These are phyloP conservation scores for Eupeodes luniger DNA, from an alignment of 2,888 invertebrate genomes.

Conservation along the genomic window DNA sequence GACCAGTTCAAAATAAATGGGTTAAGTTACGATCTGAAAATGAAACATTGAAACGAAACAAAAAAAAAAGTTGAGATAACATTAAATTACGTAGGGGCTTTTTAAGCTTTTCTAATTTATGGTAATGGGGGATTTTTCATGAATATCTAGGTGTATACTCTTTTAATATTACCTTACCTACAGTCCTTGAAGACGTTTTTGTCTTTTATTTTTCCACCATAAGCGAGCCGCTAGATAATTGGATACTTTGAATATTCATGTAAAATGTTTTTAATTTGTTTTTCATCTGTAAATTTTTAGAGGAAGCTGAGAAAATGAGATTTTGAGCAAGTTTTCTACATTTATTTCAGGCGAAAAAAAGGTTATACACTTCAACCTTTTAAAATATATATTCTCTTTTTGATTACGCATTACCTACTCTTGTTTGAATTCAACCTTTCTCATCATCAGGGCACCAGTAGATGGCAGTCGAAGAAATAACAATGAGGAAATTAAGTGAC, in stretches of 20 bases:
- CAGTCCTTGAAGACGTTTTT: slow-evolving; percentile 17
- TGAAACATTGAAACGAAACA: slow-evolving; percentile 22
- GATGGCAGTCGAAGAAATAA: neutral
- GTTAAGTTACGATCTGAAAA: slow-evolving; percentile 56
- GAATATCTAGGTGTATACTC: slow-evolving; percentile 21
- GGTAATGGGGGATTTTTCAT: slow-evolving; percentile 33
- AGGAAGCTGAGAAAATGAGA: slow-evolving; percentile 17
- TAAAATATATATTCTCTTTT: slow-evolving; percentile 5
- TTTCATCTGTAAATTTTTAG: neutral
- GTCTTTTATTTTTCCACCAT: slow-evolving; percentile 11
- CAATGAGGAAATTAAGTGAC: slow-evolving; percentile 6
- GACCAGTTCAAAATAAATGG: slow-evolving; percentile 51
- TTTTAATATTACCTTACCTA: no score
- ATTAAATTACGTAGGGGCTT: slow-evolving; percentile 38
- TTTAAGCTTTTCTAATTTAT: slow-evolving; percentile 49
- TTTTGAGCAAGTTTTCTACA: slow-evolving; percentile 21
- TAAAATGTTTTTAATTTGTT: neutral
- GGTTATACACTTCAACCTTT: neutral
- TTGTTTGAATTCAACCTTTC: slow-evolving; percentile 7
- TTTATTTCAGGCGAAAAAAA: neutral
- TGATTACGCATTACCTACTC: neutral
- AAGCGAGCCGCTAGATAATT: slow-evolving; percentile 16
- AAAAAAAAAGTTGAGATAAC: slow-evolving; percentile 28
- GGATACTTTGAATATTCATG: slow-evolving; percentile 28
- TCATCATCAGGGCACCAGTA: neutral